Conservation (phyloP, 2,888 invertebrate genomes). For the Pogonocherus hispidulus region DNA sequence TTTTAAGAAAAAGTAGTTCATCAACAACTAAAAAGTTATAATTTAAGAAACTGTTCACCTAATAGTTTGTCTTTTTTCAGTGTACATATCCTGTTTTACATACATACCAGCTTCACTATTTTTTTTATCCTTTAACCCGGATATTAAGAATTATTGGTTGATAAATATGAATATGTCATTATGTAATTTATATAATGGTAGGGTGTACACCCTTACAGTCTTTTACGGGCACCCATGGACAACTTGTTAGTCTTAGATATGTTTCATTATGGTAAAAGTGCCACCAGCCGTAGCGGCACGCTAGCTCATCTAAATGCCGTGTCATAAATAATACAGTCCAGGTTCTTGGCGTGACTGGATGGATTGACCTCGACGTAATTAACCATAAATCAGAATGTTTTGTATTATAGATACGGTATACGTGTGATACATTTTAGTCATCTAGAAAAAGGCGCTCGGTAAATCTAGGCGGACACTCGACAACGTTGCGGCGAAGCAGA, state of each 20-base stretch:
- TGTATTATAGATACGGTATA: constrained; percentile 21
- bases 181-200: too few relatives aligned
- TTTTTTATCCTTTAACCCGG: too few relatives aligned
- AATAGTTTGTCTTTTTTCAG: too few relatives aligned
- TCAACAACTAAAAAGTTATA: too few relatives aligned
- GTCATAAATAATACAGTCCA: constrained; percentile 58
- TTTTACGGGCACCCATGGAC: not conserved
- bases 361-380: constrained; percentile 55
- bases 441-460: not conserved
- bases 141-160: too few relatives aligned
- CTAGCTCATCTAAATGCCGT: constrained; percentile 58
- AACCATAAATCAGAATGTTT: constrained; percentile 51
- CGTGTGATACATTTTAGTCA: constrained; percentile 25
- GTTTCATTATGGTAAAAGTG: constrained; percentile 57
- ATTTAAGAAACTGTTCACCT: too few relatives aligned
- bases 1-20: too few relatives aligned
- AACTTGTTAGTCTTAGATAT: constrained; percentile 43
- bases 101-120: too few relatives aligned
- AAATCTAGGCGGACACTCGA: not conserved
- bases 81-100: too few relatives aligned
- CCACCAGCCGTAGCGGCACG: constrained; percentile 53
- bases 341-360: constrained; percentile 55
- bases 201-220: too few relatives aligned
- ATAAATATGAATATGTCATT: too few relatives aligned
- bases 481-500: too few relatives aligned